phyloP scores from a whole-genome alignment of 2,113 vertebrate species.

The Microtus pennsylvanicus region DNA sequence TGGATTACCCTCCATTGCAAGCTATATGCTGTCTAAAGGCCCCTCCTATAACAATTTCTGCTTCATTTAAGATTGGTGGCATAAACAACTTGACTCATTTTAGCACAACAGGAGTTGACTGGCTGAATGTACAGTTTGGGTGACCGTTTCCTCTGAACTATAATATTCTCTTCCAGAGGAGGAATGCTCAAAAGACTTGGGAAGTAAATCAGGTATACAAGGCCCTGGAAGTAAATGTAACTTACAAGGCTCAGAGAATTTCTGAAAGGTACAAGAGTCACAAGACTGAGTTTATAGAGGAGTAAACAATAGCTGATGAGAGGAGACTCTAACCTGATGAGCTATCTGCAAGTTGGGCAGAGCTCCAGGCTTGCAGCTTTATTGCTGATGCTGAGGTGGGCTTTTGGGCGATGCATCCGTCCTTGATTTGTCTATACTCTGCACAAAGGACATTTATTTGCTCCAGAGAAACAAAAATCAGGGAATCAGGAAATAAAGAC shows the following conservation, averaged over 20 bases:
- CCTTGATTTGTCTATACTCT: not conserved
- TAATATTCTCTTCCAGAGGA: not conserved
- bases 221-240: not conserved
- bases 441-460: not conserved
- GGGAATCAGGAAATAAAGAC: not conserved
- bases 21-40: not conserved
- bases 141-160: not conserved
- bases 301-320: not conserved
- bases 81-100: not conserved
- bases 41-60: not conserved
- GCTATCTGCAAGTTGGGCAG: not conserved
- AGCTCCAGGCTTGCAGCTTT: not conserved
- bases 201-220: not conserved
- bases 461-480: not conserved
- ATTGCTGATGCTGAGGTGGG: not conserved
- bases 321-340: not conserved
- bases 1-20: not conserved
- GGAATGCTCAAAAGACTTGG: not conserved
- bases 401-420: not conserved
- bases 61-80: not conserved
- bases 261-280: not conserved
- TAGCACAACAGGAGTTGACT: constrained; percentile 25
- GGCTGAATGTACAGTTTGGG: not conserved
- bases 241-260: not conserved
- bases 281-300: not conserved